These are phyloP conservation scores for Leptinotarsa lineolata DNA, from an alignment of 1,140 invertebrate genomes.

Conservation along the genomic window DNA sequence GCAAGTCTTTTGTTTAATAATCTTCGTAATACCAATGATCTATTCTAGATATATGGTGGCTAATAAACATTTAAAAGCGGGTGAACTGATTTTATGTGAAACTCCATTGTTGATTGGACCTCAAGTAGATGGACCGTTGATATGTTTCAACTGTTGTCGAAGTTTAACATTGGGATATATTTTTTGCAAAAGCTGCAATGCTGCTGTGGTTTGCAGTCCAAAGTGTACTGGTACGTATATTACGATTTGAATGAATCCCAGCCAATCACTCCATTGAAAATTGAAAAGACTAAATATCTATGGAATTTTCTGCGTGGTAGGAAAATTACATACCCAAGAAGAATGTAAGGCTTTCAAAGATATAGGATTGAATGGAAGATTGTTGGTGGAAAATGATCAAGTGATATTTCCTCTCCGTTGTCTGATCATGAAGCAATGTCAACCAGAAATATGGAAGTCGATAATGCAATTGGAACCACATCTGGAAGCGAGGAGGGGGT, in stretches of 20 bases:
- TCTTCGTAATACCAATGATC: not conserved
- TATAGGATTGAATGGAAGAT: slow-evolving; percentile 33
- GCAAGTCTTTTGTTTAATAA: not conserved
- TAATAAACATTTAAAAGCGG: slow-evolving; percentile 66
- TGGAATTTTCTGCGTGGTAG: slow-evolving; percentile 26
- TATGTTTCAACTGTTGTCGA: slow-evolving; percentile 67
- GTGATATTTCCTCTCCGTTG: slow-evolving; percentile 67
- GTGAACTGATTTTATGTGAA: slow-evolving; percentile 69
- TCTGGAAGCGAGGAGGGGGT: slow-evolving; percentile 63
- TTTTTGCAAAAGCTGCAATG: slow-evolving; percentile 64
- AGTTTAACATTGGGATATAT: slow-evolving; percentile 48
- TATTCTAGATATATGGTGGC: slow-evolving; percentile 63
- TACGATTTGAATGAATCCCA: no score
- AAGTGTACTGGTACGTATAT: slow-evolving; percentile 56
- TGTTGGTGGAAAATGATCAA: slow-evolving; percentile 36
- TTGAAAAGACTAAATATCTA: no score
- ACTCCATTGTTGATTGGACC: slow-evolving; percentile 65
- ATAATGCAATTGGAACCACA: slow-evolving; percentile 65
- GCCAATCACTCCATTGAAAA: no score
- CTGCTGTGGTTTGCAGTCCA: slow-evolving; percentile 62
- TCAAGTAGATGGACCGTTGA: slow-evolving; percentile 58
- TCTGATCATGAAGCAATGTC: slow-evolving; percentile 62
- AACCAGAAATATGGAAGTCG: slow-evolving; percentile 60
- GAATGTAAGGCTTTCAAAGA: slow-evolving; percentile 57
- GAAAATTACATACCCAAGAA: slow-evolving; percentile 50